A percentile compares a stretch with the other conserved stretches of the same genome.
Evolutionary conservation across 2,797 vertebrate species (phyloP).

Genomic region (Silurus aristotelis): DNA sequence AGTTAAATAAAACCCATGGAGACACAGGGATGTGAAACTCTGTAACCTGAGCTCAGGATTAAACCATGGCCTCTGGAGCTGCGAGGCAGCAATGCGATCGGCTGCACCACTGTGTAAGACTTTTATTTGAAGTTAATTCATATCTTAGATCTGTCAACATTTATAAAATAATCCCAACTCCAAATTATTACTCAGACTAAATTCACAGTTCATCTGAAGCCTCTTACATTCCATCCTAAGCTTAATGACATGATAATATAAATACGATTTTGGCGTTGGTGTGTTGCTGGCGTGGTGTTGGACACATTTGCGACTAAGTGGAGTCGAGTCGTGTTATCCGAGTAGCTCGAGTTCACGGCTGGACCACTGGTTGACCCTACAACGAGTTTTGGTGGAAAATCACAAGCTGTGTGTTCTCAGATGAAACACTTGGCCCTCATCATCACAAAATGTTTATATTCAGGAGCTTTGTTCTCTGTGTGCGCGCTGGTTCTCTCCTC

Average conservation of each 20-base stretch:
- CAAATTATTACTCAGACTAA: not conserved
- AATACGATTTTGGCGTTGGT: not conserved
- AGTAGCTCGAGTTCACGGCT: not conserved
- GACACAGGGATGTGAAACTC: not conserved
- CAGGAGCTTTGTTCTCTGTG: conserved; percentile 13
- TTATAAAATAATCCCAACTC: not conserved
- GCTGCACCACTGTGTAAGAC: not conserved
- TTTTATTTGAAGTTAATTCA: not conserved
- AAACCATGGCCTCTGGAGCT: not conserved
- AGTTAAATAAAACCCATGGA: not conserved
- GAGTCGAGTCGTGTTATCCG: not conserved
- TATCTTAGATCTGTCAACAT: not conserved
- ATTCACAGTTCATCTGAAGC: not conserved
- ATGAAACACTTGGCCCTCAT: not conserved
- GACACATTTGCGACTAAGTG: not conserved
- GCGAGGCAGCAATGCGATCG: not conserved
- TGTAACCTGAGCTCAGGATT: not conserved
- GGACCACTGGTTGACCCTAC: conserved; percentile 2
- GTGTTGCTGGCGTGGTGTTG: not conserved
- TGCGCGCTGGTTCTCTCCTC: not conserved
- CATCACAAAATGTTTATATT: conserved; percentile 28
- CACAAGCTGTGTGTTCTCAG: conserved; percentile 3
- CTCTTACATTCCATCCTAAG: not conserved
- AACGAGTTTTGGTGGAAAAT: not conserved
- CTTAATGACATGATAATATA: not conserved